Evolutionary conservation across 1,140 invertebrate genomes (phyloP).

Genomic region (Periplaneta americana): DNA sequence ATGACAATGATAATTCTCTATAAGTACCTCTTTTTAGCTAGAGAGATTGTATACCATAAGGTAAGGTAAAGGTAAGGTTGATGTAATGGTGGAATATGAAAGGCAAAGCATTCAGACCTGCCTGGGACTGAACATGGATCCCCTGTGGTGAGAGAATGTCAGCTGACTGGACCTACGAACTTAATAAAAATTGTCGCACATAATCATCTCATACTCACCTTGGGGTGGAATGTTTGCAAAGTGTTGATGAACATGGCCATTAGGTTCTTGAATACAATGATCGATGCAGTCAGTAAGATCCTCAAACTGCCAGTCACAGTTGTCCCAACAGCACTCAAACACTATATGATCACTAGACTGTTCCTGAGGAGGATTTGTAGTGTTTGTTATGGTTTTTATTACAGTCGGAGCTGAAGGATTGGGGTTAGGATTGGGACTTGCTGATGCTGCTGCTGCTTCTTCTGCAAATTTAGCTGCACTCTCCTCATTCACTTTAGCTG

Average conservation of each 20-base stretch:
- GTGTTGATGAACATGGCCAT: constrained; percentile 51
- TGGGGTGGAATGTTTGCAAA: constrained; percentile 36
- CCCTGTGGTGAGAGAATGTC: too few species aligned
- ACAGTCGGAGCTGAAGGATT: background rate
- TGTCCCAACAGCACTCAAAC: constrained; percentile 88
- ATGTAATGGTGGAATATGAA: background rate
- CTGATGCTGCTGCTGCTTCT: constrained; percentile 23
- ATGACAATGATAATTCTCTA: too few species aligned
- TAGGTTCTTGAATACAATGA: constrained; percentile 72
- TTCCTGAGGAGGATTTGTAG: constrained; percentile 20
- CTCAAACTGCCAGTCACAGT: constrained; percentile 91
- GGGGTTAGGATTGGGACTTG: constrained; percentile 19
- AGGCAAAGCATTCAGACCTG: background rate
- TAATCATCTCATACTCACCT: too few species aligned
- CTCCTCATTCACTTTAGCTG: constrained; percentile 82
- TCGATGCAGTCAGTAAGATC: constrained; percentile 84
- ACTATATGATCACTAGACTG: constrained; percentile 41
- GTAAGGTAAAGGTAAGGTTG: too few species aligned
- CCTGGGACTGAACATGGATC: too few species aligned
- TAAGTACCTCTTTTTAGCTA: too few species aligned
- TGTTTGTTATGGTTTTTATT: background rate
- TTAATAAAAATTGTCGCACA: too few species aligned
- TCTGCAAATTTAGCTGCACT: constrained; percentile 50
- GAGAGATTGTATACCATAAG: too few species aligned
- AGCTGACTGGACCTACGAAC: too few species aligned